A percentile compares a stretch with the other conserved stretches of the same genome.
Conservation (phyloP, 2,888 invertebrate species). For the Euzophera pinguis region DNA sequence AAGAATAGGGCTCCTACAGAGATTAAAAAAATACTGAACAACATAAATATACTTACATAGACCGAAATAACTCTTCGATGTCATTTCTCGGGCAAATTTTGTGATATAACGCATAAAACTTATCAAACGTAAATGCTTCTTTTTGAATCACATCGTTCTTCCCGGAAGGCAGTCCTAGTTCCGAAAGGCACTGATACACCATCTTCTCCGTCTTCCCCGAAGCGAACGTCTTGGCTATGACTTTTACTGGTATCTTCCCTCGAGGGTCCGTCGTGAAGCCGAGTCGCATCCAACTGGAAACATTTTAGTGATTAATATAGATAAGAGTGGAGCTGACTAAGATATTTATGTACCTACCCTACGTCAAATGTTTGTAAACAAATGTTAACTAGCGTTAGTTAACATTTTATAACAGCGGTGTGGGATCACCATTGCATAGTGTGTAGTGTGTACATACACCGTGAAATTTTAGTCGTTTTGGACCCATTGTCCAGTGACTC, state of each 20-base stretch:
- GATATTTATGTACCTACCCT: too few relatives aligned
- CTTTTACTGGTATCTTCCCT: conserved; percentile 97
- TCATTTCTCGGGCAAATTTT: conserved; percentile 99
- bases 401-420: too few relatives aligned
- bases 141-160: conserved; percentile 98
- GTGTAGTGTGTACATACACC: too few relatives aligned
- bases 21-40: neutral
- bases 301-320: conserved; percentile 25
- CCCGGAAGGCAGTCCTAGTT: conserved; percentile 95
- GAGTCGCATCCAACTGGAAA: conserved; percentile 98
- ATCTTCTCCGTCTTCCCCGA: conserved; percentile 99
- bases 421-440: too few relatives aligned
- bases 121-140: conserved; percentile 97
- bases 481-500: too few relatives aligned
- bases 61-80: conserved; percentile 97
- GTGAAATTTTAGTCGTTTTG: too few relatives aligned
- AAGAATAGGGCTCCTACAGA: too few relatives aligned
- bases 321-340: too few relatives aligned
- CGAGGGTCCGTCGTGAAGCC: conserved; percentile 95
- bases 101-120: conserved; percentile 98
- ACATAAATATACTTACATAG: conserved; percentile 88
- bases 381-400: too few relatives aligned
- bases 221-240: conserved; percentile 97
- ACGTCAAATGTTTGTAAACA: too few relatives aligned
- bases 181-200: conserved; percentile 97